Percentiles rank a stretch among this genome's conserved stretches.
Conservation (phyloP, 2,888 invertebrate species). For the Papilio demoleus region DNA sequence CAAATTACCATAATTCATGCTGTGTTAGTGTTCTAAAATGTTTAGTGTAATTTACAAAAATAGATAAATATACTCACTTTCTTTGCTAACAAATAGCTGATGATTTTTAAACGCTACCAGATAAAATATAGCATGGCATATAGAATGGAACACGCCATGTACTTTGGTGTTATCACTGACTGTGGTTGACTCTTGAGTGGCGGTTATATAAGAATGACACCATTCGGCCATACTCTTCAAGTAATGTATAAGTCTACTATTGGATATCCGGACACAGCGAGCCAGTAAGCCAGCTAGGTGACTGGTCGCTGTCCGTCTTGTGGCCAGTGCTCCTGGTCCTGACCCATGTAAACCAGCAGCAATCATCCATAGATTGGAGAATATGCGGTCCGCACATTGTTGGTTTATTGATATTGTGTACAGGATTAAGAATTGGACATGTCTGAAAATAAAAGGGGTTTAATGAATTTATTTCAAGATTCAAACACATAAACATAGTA, state of each 20-base stretch:
- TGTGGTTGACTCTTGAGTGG: conserved; percentile 81
- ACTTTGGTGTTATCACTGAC: conserved; percentile 78
- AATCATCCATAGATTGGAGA: conserved; percentile 70
- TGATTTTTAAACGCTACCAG: conserved; percentile 94
- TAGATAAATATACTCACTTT: conserved; percentile 85
- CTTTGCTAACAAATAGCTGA: conserved; percentile 89
- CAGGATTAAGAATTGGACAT: conserved; percentile 76
- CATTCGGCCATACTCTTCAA: conserved; percentile 88
- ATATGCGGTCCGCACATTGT: conserved; percentile 70
- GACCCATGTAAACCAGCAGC: conserved; percentile 69
- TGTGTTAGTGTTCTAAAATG: no score
- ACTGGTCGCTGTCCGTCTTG: conserved; percentile 70
- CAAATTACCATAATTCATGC: no score
- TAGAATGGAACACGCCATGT: conserved; percentile 95
- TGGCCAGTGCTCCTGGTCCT: conserved; percentile 68
- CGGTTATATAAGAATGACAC: conserved; percentile 92
- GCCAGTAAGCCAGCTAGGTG: conserved; percentile 76
- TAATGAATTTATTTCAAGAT: background rate
- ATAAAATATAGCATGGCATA: conserved; percentile 97
- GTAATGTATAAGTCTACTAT: conserved; percentile 67
- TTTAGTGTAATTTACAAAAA: background rate
- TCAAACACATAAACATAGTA: no score
- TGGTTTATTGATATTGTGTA: conserved; percentile 79
- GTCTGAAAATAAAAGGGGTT: conserved; percentile 60
- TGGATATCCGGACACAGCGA: conserved; percentile 71